Base-by-base conservation (phyloP, 2,113 vertebrate species). In the Paratilapia polleni region DNA sequence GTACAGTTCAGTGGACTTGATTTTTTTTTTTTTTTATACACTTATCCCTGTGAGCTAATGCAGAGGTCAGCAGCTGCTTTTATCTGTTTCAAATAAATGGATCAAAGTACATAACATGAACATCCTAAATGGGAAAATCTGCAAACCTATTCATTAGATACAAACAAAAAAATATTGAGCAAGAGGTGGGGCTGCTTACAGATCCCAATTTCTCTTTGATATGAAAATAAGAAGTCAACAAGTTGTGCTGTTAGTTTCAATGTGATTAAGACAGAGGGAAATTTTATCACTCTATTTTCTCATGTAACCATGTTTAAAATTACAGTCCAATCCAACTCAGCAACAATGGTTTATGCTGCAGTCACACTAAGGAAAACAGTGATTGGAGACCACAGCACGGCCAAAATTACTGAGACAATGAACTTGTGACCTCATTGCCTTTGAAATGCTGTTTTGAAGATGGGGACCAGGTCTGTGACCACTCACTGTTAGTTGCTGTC, bases 31-130 rank as follows among this genome's bases (percentile, higher is more conserved):
- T 43, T 86, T 79, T 81, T 83, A 58, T 31, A 63, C 26, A 1
- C 5, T n/a, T 28, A 36, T 74, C 77, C 17, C 2, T 68, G 13
- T 70, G 24, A 70, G 15, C 49, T 47, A 38, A 64, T 79, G 36
- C 73, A 84, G 80, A 86, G 87, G 83, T 87, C 80, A 87, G 22
- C 84, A 92, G 81, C 89, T 90, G 89, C 73, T 89, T 75, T 57
- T 34, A 66, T 56, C 52, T 1, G 13, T 56, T 75, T 84, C 36
- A 60, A 8, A 63, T 77, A 36, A 77, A 85, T 59, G 2, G 43
- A n/a, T 86, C n/a, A 6, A 83, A 24, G 47, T 49, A 41, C 13
- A 81, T 10, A 38, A 24, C 28, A 58, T 17, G 11, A 70, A 49
- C 0, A 1, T 52, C 20, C 43, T 70, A 52, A 70, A 70, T 52